Conservation (phyloP, 64 coral and sea anemone genomes). For the Orbicella faveolata region DNA sequence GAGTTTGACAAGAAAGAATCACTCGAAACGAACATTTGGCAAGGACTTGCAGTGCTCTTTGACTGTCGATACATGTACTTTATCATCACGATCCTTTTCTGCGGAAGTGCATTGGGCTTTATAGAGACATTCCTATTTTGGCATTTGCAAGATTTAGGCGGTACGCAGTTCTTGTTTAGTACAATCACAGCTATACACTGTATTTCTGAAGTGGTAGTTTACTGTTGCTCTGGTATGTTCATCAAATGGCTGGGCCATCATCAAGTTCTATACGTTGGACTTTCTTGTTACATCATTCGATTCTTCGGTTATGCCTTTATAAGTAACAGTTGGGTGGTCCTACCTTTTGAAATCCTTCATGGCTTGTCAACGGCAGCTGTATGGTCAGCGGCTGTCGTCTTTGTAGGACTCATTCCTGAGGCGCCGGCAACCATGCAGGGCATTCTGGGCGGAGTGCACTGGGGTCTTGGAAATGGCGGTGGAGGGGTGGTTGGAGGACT, state of each 20-base stretch:
- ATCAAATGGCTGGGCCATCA: slow-evolving; percentile 74
- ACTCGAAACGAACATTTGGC: slow-evolving; percentile 21
- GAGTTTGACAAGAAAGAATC: slow-evolving; percentile 69
- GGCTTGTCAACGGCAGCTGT: slow-evolving; percentile 79
- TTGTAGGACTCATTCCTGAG: slow-evolving; percentile 73
- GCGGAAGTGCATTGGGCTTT: slow-evolving; percentile 74
- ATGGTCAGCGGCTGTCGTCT: slow-evolving; percentile 88
- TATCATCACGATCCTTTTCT: slow-evolving; percentile 72
- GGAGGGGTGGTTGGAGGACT: slow-evolving; percentile 82
- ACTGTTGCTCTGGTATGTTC: slow-evolving; percentile 54
- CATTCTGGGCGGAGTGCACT: slow-evolving; percentile 77
- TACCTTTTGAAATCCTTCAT: slow-evolving; percentile 87
- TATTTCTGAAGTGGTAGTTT: slow-evolving; percentile 67
- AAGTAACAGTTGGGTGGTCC: slow-evolving; percentile 75
- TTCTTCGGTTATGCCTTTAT: slow-evolving; percentile 80
- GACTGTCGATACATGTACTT: slow-evolving; percentile 69
- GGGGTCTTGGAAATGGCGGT: slow-evolving; percentile 82
- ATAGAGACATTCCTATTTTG: slow-evolving; percentile 87
- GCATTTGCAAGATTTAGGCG: slow-evolving; percentile 89
- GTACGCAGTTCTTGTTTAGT: slow-evolving; percentile 90
- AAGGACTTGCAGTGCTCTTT: slow-evolving; percentile 43
- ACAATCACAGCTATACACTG: slow-evolving; percentile 74
- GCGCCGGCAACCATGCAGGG: slow-evolving; percentile 87
- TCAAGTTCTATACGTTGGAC: slow-evolving; percentile 63
- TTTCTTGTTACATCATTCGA: slow-evolving; percentile 67